Percentiles rank a stretch among this genome's conserved stretches.
These are phyloP conservation scores for Acanthiza pusilla DNA, from an alignment of 2,797 vertebrate genomes.

Conservation along the genomic window DNA sequence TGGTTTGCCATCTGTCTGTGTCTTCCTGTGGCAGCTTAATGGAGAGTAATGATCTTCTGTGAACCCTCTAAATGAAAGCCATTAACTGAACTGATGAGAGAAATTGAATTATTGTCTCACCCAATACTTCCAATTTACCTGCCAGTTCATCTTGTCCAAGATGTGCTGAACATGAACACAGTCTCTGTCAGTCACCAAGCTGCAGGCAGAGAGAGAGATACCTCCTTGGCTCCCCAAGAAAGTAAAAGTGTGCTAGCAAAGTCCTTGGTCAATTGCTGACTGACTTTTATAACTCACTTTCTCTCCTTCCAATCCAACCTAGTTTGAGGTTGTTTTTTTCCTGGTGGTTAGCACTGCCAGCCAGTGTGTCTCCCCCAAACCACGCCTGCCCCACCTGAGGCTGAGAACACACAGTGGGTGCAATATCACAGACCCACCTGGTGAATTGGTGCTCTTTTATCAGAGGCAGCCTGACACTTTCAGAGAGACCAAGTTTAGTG, in stretches of 20 bases:
- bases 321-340: neutral
- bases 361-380: neutral
- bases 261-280: neutral
- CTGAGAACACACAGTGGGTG: neutral
- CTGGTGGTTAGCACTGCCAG: neutral
- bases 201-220: neutral
- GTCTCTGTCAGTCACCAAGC: neutral
- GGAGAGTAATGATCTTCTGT: constrained; percentile 23
- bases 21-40: constrained; percentile 23
- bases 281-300: neutral
- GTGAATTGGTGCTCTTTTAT: neutral
- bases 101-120: constrained; percentile 26
- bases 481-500: neutral
- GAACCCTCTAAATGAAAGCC: constrained; percentile 10
- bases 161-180: neutral
- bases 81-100: constrained; percentile 21
- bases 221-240: neutral
- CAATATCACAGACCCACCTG: neutral
- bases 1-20: neutral
- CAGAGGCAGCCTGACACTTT: neutral
- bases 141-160: neutral
- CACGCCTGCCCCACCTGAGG: neutral
- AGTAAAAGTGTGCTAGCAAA: neutral
- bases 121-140: neutral
- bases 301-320: neutral